Evolutionary conservation across 2,888 invertebrate species (phyloP).

Genomic region (Lomographa bimaculata): DNA sequence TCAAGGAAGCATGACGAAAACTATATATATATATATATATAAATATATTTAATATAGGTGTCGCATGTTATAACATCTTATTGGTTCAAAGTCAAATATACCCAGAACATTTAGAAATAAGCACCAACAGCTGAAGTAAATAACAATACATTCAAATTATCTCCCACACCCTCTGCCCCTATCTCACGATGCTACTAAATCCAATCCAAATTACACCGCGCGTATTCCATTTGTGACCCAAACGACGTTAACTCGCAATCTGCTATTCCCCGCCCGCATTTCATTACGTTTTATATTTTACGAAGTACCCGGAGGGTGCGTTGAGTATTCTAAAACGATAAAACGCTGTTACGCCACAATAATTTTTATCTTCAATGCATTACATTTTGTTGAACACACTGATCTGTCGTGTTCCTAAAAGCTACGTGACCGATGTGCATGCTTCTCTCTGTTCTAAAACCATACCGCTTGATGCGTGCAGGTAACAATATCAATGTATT

Average conservation of each 20-base stretch:
- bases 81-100: too few relatives aligned
- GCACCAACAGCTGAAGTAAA: too few relatives aligned
- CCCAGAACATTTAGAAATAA: too few relatives aligned
- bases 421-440: too few relatives aligned
- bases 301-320: constrained; percentile 22
- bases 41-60: too few relatives aligned
- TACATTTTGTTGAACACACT: too few relatives aligned
- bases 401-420: too few relatives aligned
- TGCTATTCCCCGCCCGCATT: constrained; percentile 30
- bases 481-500: constrained; percentile 18
- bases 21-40: too few relatives aligned
- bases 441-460: too few relatives aligned
- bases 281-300: constrained; percentile 46
- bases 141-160: constrained; percentile 21
- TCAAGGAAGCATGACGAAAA: too few relatives aligned
- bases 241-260: constrained; percentile 50
- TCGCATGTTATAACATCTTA: too few relatives aligned
- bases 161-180: constrained; percentile 6
- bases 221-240: constrained; percentile 41
- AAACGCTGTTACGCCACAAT: constrained; percentile 14
- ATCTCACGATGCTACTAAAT: constrained; percentile 27
- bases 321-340: constrained; percentile 24
- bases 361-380: constrained; percentile 1
- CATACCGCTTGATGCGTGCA: not conserved
- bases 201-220: constrained; percentile 39